These are phyloP conservation scores for Sorex fumeus DNA, from an alignment of 2,113 vertebrate species.

Conservation along the genomic window DNA sequence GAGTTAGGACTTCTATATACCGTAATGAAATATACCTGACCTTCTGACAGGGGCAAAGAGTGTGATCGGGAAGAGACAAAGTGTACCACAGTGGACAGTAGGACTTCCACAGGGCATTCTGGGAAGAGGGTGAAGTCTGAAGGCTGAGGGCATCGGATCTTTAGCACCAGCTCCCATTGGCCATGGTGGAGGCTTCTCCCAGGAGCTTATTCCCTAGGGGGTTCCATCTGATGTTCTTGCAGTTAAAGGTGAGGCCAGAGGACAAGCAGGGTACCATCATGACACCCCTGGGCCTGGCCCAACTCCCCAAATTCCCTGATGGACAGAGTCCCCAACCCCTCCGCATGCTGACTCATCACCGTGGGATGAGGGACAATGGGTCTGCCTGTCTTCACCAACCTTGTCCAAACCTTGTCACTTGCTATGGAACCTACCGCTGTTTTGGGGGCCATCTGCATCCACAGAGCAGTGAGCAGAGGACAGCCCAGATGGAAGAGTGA, in stretches of 20 bases:
- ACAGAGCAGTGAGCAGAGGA: background rate
- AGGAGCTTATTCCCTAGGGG: rapidly evolving
- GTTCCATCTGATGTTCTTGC: background rate
- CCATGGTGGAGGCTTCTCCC: background rate
- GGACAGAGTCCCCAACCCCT: background rate
- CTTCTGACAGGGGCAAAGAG: background rate
- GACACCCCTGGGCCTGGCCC: no score
- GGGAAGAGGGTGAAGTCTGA: no score
- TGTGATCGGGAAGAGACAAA: background rate
- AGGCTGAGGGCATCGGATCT: no score
- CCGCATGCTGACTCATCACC: background rate
- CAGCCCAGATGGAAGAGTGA: background rate
- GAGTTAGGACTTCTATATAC: background rate
- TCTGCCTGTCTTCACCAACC: background rate
- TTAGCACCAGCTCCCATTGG: no score
- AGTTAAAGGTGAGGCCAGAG: background rate
- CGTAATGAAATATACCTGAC: background rate
- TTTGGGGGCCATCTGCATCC: background rate
- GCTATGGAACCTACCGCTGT: no score
- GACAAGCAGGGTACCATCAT: background rate
- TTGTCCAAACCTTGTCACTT: background rate
- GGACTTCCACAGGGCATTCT: background rate
- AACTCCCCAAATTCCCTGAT: background rate
- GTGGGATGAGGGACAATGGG: background rate
- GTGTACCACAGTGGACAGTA: background rate